Evolutionary conservation across 1,140 invertebrate genomes (phyloP), one percentile per base, ranked within the genome.

Genomic region (Scaptomyza pallida): DNA sequence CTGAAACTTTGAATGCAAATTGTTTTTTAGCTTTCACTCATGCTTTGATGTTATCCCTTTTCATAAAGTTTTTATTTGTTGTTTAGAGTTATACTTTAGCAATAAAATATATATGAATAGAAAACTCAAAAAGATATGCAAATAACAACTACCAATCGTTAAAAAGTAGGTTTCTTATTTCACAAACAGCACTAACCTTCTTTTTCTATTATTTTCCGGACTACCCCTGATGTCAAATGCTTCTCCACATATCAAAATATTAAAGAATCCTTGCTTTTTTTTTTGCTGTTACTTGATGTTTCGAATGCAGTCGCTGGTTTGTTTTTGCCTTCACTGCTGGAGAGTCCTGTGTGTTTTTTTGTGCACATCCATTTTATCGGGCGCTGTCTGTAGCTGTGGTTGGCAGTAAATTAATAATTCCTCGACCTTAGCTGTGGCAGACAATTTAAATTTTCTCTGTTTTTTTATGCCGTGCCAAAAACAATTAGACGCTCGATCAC

Each of bases 401-500:
- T 70, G 67, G 47, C 74, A 85, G 40, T 44, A 55, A 59, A 85
- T 85, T 68, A 85, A 74, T 86, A 80, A 86, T 68, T 68, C 45
- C 61, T 41, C 61, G 52, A 65, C 45, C 45, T 67, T 44, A 50
- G 56, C 55, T n/a, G n/a, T n/a, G 45, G 37, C 72, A 74, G 64
- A 78, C 68, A 73, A 68, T 78, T 78, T 62, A 67, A 65, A 85
- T 64, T 72, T 63, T 47, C 52, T 45, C 64, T 4, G 2, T 2
- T 21, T 21, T 21, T 30, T 30, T 30, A 9, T 62, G 64, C 23
- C 52, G 52, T 57, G 59, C 59, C 52, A 69, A 86, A 71, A 88
- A 74, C 81, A 88, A 88, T 86, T 81, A 88, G 65, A 77, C 72
- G 69, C 73, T 77, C 68, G 77, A 88, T 69, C 73, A 62, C 54